A percentile compares a stretch with the other conserved stretches of the same genome.
phyloP scores from a whole-genome alignment of 2,888 invertebrate species.

The Latrodectus hesperus region DNA sequence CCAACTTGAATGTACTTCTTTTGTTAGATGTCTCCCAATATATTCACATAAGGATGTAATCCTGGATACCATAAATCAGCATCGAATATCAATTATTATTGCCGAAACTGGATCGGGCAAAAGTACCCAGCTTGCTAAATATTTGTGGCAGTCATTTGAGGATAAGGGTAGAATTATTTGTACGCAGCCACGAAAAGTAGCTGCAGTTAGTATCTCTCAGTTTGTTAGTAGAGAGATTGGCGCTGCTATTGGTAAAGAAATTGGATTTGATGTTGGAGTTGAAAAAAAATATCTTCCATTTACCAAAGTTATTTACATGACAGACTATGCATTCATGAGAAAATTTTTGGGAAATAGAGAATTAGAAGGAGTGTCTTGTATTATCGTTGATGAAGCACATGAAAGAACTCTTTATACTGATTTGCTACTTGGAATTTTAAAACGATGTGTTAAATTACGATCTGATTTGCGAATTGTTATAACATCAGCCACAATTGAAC shows the following conservation, averaged over 20 bases:
- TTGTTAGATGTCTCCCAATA: constrained; percentile 59
- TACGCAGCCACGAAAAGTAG: constrained; percentile 76
- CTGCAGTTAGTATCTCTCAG: constrained; percentile 74
- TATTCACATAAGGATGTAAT: constrained; percentile 62
- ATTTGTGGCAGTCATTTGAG: constrained; percentile 73
- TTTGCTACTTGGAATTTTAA: constrained; percentile 75
- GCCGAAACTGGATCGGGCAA: constrained; percentile 76
- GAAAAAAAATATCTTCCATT: constrained; percentile 65
- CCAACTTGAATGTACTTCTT: constrained; percentile 46
- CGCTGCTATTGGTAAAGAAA: constrained; percentile 72
- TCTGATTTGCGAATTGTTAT: constrained; percentile 74
- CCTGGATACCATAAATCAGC: constrained; percentile 43
- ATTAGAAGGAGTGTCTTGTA: constrained; percentile 72
- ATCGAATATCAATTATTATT: constrained; percentile 73
- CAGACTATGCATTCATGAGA: constrained; percentile 74
- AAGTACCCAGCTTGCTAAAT: constrained; percentile 75
- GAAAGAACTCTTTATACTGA: constrained; percentile 75
- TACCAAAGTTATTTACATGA: constrained; percentile 74
- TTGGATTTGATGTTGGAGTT: constrained; percentile 73
- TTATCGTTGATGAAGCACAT: constrained; percentile 76
- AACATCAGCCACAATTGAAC: constrained; percentile 75
- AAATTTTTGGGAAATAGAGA: constrained; percentile 73
- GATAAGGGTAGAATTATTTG: constrained; percentile 73
- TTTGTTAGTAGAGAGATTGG: constrained; percentile 74
- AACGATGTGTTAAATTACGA: constrained; percentile 72